Base-by-base conservation (phyloP, 2,888 invertebrate species). In the Nysson spinosus region DNA sequence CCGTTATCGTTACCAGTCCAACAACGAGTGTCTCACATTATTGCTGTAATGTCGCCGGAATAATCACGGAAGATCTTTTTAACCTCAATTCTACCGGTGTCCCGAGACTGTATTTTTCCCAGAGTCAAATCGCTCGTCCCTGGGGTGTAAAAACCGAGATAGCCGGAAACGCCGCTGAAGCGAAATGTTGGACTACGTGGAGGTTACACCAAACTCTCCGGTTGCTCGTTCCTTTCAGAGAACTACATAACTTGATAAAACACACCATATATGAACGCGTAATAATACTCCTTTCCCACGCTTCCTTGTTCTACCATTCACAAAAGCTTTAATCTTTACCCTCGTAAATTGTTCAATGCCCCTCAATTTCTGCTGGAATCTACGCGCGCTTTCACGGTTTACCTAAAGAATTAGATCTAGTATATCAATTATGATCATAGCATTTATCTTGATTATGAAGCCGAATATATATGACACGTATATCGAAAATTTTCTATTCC, bases 51-150 rank as follows among this genome's bases (percentile, higher is more conserved):
- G 16, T 35, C 6, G 6, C 4, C 4, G 16, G 16, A 35, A 16
- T 22, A 39, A 46, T 35, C 28, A 17, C 42, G 9, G 20, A 7
- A 14, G 56, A 57, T 52, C 42, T 74, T 68, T 66, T 61, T 61
- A 24, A 14, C 50, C 46, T 42, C 49, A 50, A 55, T 66, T 62
- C 11, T 34, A 42, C 14, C 16, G 40, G 30, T 16, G 19, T n/a
- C n/a, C n/a, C n/a, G 54, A 44, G 66, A 73, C 70, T 77, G 73
- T 78, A 75, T 69, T 74, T n/a, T 69, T 55, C 43, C 16, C 26
- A 55, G 47, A 75, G 61, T 72, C 61, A 67, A 78, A 72, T 74
- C 70, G 67, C 54, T 63, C 43, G 57, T 65, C 72, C 51, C 74
- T 32, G 20, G 72, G 56, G 75, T 61, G 42, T 50, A 19, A 42